Base-by-base conservation (phyloP, 2,113 vertebrate species). In the Nesogale talazaci region DNA sequence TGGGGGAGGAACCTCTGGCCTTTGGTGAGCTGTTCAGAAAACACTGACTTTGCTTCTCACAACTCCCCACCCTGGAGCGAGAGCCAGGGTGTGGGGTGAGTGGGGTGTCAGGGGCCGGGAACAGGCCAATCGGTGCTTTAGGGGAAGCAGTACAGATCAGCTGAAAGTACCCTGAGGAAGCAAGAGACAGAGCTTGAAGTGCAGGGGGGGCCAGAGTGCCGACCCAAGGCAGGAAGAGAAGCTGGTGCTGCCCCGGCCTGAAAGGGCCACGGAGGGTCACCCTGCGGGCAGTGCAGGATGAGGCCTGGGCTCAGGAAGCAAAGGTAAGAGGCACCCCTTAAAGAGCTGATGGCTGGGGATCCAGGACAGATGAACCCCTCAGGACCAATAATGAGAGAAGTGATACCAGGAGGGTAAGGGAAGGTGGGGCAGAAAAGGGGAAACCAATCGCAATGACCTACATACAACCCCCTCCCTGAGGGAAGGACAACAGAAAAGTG, bases 11-110 rank as follows among this genome's bases (percentile, higher is more conserved):
- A 75, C 22, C 59, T 1, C 52, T 38, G 85, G 85, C 25, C 83
- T 27, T 65, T 52, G 10, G 22, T 6, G 3, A 57, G 27, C 23
- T 12, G 29, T 31, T 72, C 8, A 5, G 22, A 78, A 77, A 1
- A 31, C 1, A 31, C 67, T 79, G 63, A 17, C 77, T 42, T 15
- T 42, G 83, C 31, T 75, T 83, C 38, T 74, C 77, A 69, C 72
- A 72, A 57, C 65, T 56, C 40, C 65, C 46, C 8, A 75, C 5
- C 56, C 19, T 12, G 69, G 40, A 65, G 20, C 46, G 36, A 34
- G 20, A 75, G 52, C 0, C 16, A 0, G 11, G n/a, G 56, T 56
- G 23, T 6, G 11, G 0, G 0, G 25, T 2, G 6, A 6, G 88
- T 9, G 59, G 31, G 1, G 0, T 10, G 6, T 11, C 0, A 31